Base-by-base conservation (phyloP, 1,140 invertebrate genomes). In the Hylaeus volcanicus region DNA sequence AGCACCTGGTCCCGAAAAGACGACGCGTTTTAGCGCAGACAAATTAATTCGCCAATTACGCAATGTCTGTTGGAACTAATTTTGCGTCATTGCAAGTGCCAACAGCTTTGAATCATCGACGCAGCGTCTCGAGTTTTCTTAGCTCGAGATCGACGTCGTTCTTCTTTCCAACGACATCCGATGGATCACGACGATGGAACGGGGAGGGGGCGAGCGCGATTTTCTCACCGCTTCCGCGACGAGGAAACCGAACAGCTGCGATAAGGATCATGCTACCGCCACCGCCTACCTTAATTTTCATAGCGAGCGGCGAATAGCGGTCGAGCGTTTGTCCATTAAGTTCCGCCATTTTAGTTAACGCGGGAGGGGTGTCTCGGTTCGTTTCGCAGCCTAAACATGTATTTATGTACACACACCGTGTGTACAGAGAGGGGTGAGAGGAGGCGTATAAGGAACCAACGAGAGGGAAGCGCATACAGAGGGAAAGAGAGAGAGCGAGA, bases 261-360 rank as follows among this genome's bases (percentile, higher is more conserved):
- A 87, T 84, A 84, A 79, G 37, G 45, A 84, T 86, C 86, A 60
- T 43, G 66, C 51, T 37, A 69, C 68, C 72, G 68, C 84, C 64
- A 51, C 83, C 82, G 82, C 82, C 82, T 74, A 81, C 73, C 79
- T 87, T 79, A 76, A 77, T 69, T 79, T 74, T 75, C 85, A 68
- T 73, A 73, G 56, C 58, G 41, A 60, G 5, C 70, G 74, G 58
- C 86, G 86, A 87, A 87, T 86, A 82, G 75, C 74, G 71, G 56
- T 5, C 73, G 58, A 74, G 63, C 85, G 84, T 41, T 79, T 87
- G 82, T 86, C 86, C 85, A 87, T 87, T 86, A 87, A 87, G 84
- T 87, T 82, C 85, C 86, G 86, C 86, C 86, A 87, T 87, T 87
- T 87, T 87, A 87, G 53, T 82, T 79, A 79, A 72, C 74, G 65